These are phyloP conservation scores for Pseudanteris insignis DNA, from an alignment of 2,888 invertebrate species.

Conservation along the genomic window DNA sequence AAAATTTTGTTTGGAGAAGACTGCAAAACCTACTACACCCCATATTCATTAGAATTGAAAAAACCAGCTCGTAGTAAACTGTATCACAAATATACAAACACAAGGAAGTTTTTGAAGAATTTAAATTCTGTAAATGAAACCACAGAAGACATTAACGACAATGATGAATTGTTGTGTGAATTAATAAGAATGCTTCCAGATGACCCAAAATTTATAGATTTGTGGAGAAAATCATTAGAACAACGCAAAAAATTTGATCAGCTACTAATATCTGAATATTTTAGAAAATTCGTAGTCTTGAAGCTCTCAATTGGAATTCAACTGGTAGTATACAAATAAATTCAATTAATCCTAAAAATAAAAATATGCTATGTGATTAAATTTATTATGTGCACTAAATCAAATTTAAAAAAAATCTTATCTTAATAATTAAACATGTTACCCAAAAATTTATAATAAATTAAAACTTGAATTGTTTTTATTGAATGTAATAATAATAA, in stretches of 20 bases:
- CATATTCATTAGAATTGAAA: neutral
- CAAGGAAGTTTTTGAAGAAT: conserved; percentile 5
- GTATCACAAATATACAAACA: conserved; percentile 9
- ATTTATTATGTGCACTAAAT: too few species aligned
- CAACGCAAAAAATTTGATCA: neutral
- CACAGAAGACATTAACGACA: neutral
- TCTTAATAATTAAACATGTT: too few species aligned
- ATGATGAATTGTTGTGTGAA: neutral
- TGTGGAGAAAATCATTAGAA: neutral
- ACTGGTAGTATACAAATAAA: neutral
- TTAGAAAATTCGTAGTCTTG: neutral
- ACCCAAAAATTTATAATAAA: too few species aligned
- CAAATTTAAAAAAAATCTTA: too few species aligned
- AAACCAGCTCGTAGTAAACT: conserved; percentile 5
- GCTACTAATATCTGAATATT: neutral
- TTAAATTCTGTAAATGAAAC: neutral
- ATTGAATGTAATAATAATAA: too few species aligned
- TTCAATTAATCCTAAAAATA: too few species aligned
- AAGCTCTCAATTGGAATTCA: neutral
- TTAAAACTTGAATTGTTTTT: too few species aligned
- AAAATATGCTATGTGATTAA: too few species aligned
- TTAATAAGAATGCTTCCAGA: neutral
- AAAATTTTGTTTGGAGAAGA: conserved; percentile 5
- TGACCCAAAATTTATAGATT: conserved; percentile 4
- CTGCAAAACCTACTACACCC: neutral